A percentile compares a stretch with the other conserved stretches of the same genome.
Evolutionary conservation across 2,797 vertebrate genomes (phyloP).

Genomic region (Rhinogobio ventralis): DNA sequence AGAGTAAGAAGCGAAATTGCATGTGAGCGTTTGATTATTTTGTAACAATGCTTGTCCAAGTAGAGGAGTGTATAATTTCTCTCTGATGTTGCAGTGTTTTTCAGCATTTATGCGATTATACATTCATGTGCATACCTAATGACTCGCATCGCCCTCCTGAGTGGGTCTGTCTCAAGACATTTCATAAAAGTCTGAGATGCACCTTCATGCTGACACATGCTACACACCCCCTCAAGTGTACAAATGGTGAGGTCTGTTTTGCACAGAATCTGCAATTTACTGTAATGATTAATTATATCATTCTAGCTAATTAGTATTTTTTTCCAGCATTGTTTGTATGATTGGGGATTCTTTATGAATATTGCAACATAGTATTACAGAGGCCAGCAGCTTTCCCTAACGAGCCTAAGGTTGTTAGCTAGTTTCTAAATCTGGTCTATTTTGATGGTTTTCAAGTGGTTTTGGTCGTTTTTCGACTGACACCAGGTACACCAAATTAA

Average conservation of each 20-base stretch:
- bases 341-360: conserved; percentile 36
- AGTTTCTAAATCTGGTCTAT: background rate
- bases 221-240: conserved; percentile 37
- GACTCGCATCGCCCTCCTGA: conserved; percentile 42
- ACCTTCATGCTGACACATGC: conserved; percentile 32
- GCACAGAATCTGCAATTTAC: conserved; percentile 38
- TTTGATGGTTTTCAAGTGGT: background rate
- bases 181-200: conserved; percentile 34
- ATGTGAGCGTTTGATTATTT: conserved; percentile 45
- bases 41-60: conserved; percentile 52
- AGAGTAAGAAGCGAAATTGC: conserved; percentile 35
- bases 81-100: conserved; percentile 57
- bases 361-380: conserved; percentile 17
- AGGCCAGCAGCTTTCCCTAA: background rate
- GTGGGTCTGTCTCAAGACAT: conserved; percentile 46
- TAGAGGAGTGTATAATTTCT: conserved; percentile 53
- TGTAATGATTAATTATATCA: conserved; percentile 19
- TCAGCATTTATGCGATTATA: conserved; percentile 33
- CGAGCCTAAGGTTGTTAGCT: background rate
- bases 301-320: conserved; percentile 13
- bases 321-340: conserved; percentile 39
- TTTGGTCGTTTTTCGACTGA: background rate
- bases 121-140: conserved; percentile 44
- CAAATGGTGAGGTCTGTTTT: conserved; percentile 37
- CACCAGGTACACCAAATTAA: background rate